phyloP scores from a whole-genome alignment of 2,888 invertebrate genomes.

The Lampropteryx suffumata region DNA sequence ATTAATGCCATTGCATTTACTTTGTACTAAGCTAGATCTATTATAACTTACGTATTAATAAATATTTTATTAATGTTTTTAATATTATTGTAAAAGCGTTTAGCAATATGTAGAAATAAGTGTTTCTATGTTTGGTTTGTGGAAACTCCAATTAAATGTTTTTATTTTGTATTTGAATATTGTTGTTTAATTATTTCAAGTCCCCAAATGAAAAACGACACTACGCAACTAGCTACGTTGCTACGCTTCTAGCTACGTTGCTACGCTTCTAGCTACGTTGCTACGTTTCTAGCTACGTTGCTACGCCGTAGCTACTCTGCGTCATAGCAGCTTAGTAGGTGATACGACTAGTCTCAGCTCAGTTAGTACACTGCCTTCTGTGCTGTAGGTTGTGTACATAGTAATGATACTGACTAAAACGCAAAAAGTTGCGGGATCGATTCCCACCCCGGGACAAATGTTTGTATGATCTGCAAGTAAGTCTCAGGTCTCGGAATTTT shows the following conservation, averaged over 20 bases:
- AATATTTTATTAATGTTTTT: constrained; percentile 30
- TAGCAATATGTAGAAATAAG: constrained; percentile 40
- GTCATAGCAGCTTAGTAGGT: too few relatives aligned
- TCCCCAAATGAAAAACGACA: neutral
- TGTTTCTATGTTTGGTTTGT: constrained; percentile 52
- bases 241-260: neutral
- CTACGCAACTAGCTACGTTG: neutral
- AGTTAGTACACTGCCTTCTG: too few relatives aligned
- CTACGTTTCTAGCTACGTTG: neutral
- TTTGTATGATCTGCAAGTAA: too few relatives aligned
- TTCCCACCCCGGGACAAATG: too few relatives aligned
- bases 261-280: neutral
- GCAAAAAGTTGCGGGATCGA: too few relatives aligned
- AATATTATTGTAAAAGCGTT: constrained; percentile 33
- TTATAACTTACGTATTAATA: constrained; percentile 7
- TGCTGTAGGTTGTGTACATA: too few relatives aligned
- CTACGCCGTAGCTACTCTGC: neutral
- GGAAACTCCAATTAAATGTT: constrained; percentile 60
- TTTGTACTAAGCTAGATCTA: constrained; percentile 7
- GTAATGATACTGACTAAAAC: too few relatives aligned
- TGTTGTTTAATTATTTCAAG: constrained; percentile 43
- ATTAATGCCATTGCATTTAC: constrained; percentile 32
- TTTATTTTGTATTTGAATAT: constrained; percentile 66
- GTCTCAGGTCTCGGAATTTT: too few relatives aligned
- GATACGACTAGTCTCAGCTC: too few relatives aligned